Base-by-base conservation (phyloP, 2,888 invertebrate species). In the Celastrina argiolus region DNA sequence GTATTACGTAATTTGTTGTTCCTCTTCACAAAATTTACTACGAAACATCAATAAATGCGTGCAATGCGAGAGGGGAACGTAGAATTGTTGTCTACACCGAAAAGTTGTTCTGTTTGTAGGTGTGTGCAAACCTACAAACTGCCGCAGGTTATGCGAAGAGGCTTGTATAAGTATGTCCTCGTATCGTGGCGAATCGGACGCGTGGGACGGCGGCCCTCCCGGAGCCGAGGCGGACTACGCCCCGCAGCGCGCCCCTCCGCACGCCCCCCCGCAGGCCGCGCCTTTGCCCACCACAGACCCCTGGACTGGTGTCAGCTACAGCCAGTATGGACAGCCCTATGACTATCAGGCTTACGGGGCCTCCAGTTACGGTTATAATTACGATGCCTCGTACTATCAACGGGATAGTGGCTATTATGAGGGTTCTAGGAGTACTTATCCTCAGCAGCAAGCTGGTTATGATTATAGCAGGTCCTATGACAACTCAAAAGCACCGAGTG, bases 61-160 rank as follows among this genome's bases (percentile, higher is more conserved):
- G 80, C 83, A 79, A 78, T 78, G 79, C 83, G 78, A 81, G 80
- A 81, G 82, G 81, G 76, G 79, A 82, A 73, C 76, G 78, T 81
- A 84, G 88, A 89, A 78, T 86, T 86, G 90, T 82, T 87, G 83
- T 88, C 89, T 91, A 93, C 93, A 93, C 93, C 93, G 88, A 92
- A 92, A 90, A 93, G 93, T 93, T 93, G 85, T 93, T 93, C 93
- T 93, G 92, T 93, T 93, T 93, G 92, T 93, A 93, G 93, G 93
- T 93, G 91, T 90, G 90, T 89, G 87, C 90, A 84, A 89, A 91
- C 91, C 88, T 90, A 92, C 91, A 88, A 88, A 91, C 90, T 89
- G 90, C 91, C 82, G 87, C 92, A 90, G 86, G 89, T 92, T 89
- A 90, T 90, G 88, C 85, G 87, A 87, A 84, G 85, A 82, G 80